Evolutionary conservation across 2,113 vertebrate species (phyloP), one percentile per base, ranked within the genome.

Genomic region (Clarias gariepinus): DNA sequence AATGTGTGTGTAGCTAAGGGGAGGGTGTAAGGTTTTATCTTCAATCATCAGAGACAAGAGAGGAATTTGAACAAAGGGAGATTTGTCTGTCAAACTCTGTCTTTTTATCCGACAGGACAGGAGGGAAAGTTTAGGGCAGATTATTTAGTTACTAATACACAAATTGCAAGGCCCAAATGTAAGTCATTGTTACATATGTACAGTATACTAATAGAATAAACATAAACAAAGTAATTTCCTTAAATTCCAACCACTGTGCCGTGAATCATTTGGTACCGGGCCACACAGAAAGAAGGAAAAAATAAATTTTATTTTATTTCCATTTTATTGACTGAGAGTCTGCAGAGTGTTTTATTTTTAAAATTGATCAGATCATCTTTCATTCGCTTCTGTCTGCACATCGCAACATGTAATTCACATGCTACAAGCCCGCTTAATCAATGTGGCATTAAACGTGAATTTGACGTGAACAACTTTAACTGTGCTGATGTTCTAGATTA

Each of bases 1-100:
- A 83, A 77, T 58, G 63, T 69, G 66, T 74, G 30, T 53, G 74
- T 61, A 71, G 71, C 86, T 83, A 63, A 36, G 16, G 36, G 68
- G 60, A 79, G 64, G 86, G 64, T 79, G 83, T 79, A 89, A 83
- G 13, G 36, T 74, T 87, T 89, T 57, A 87, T 87, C 66, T 82
- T 64, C 66, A 83, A 66, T 87, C 64, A 85, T 87, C 61, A 33
- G 69, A 73, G 57, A 87, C 61, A 82, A 61, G 53, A 58, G 60
- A 82, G 47, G 74, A 71, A 64, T 55, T 83, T 66, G 53, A 61
- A 68, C 61, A 81, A 28, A 82, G 60, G 73, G 58, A 81, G 60
- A 81, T 83, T 84, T 80, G 74, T 83, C 30, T 21, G 30, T 77
- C 68, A 66, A 6, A 36, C 19, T 7, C 60, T 52, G 19, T 28